A percentile compares a stretch with the other conserved stretches of the same genome.
These are phyloP conservation scores for Rhineura floridana DNA, from an alignment of 2,113 vertebrate genomes.

Conservation along the genomic window DNA sequence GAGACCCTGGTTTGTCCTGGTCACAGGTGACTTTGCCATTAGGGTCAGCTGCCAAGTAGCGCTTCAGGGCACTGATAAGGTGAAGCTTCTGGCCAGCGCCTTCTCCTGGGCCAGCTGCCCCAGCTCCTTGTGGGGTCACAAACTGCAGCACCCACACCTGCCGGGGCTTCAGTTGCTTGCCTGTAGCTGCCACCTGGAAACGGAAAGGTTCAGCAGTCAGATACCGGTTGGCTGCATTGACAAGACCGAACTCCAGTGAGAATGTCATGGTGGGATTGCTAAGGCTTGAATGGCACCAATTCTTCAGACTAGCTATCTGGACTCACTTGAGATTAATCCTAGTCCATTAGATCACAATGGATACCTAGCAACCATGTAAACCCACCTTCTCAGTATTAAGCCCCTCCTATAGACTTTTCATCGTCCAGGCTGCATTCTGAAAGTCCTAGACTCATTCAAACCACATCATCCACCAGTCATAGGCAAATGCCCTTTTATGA, in stretches of 20 bases:
- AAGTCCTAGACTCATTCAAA: background rate
- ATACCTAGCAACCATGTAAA: slow-evolving; percentile 23
- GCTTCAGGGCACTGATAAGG: slow-evolving; percentile 34
- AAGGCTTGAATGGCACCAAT: background rate
- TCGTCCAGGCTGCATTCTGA: background rate
- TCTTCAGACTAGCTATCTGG: background rate
- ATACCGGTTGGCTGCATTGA: slow-evolving; percentile 49
- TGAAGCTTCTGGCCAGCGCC: slow-evolving; percentile 31
- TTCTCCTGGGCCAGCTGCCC: slow-evolving; percentile 26
- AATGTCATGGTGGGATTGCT: background rate
- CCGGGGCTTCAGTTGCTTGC: slow-evolving; percentile 37
- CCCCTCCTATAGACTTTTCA: background rate
- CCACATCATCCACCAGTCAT: too few relatives aligned
- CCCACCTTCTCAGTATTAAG: background rate
- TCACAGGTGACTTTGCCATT: slow-evolving; percentile 52
- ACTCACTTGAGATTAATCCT: background rate
- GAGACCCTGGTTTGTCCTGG: slow-evolving; percentile 32
- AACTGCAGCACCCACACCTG: slow-evolving; percentile 48
- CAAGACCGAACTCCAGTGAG: slow-evolving; percentile 30
- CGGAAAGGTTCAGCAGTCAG: slow-evolving; percentile 48
- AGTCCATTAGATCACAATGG: slow-evolving; percentile 12
- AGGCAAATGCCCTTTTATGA: background rate
- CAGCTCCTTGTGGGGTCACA: slow-evolving; percentile 32
- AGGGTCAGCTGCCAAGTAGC: slow-evolving; percentile 43
- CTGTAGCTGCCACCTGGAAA: slow-evolving; percentile 45